phyloP scores from a whole-genome alignment of 2,113 vertebrate species.

The Istiophorus platypterus region DNA sequence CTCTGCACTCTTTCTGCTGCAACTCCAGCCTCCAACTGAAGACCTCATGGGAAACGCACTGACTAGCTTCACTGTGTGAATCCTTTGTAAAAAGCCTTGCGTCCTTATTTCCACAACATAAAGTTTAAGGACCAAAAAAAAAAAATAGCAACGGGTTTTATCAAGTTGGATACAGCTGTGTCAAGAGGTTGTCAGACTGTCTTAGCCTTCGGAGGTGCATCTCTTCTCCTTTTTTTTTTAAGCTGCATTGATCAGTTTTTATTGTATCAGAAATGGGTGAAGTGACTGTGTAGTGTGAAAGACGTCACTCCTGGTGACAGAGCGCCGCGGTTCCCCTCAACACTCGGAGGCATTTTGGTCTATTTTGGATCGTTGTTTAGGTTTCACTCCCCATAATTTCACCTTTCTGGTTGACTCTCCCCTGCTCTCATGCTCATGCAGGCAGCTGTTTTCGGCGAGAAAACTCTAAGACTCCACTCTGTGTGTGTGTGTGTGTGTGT shows the following conservation, averaged over 20 bases:
- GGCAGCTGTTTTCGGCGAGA: too few relatives aligned
- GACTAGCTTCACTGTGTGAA: conserved; percentile 38
- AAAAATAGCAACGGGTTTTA: not conserved
- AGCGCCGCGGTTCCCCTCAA: too few relatives aligned
- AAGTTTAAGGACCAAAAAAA: conserved; percentile 2
- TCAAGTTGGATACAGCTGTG: not conserved
- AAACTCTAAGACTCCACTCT: too few relatives aligned
- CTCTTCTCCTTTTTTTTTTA: too few relatives aligned
- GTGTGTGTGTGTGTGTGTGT: too few relatives aligned
- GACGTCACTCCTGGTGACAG: not conserved
- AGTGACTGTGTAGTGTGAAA: not conserved
- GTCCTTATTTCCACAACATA: conserved; percentile 10
- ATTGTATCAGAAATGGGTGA: not conserved
- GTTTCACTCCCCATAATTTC: too few relatives aligned
- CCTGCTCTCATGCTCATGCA: too few relatives aligned
- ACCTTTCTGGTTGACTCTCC: too few relatives aligned
- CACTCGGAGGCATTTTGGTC: too few relatives aligned
- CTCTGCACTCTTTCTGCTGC: conserved; percentile 24
- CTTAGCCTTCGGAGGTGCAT: not conserved
- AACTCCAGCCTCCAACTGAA: conserved; percentile 24
- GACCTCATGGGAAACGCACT: conserved; percentile 31
- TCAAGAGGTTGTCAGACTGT: not conserved
- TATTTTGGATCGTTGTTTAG: too few relatives aligned
- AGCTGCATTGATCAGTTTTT: not conserved
- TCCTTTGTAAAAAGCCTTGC: conserved; percentile 34